Conservation (phyloP, 2,113 vertebrate genomes). For the Meles meles region DNA sequence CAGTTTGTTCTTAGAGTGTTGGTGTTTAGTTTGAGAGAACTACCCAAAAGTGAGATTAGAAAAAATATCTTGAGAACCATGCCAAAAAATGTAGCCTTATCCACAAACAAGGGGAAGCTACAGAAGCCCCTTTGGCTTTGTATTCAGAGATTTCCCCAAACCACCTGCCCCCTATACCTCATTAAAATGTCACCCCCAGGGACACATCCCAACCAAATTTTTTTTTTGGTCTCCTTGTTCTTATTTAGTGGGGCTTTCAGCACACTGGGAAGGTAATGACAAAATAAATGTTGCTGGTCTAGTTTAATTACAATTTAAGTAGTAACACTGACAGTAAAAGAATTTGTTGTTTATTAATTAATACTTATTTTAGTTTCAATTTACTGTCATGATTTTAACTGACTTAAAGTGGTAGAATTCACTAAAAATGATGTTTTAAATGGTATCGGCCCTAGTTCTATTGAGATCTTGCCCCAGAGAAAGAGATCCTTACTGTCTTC, state of each 20-base stretch:
- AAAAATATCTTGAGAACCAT: background rate
- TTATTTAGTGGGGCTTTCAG: background rate
- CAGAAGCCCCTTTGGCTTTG: background rate
- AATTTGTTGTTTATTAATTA: background rate
- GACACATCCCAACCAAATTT: background rate
- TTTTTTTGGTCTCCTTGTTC: background rate
- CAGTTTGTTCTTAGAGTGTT: background rate
- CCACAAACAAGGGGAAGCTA: background rate
- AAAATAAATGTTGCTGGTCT: background rate
- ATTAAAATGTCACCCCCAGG: background rate
- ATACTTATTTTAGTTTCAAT: background rate
- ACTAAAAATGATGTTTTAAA: background rate
- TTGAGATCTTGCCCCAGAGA: background rate
- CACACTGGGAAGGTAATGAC: background rate
- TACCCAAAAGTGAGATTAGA: background rate
- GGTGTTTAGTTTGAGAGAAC: background rate
- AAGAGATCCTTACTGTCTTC: background rate
- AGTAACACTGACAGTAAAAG: background rate
- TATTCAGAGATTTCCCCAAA: background rate
- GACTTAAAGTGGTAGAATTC: background rate
- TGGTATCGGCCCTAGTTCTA: background rate
- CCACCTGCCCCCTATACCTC: background rate
- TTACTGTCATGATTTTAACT: background rate
- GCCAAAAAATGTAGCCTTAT: background rate
- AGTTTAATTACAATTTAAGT: background rate